Evolutionary conservation across 2,113 vertebrate genomes (phyloP), one percentile per base, ranked within the genome.

Genomic region (Leucosticte australis): DNA sequence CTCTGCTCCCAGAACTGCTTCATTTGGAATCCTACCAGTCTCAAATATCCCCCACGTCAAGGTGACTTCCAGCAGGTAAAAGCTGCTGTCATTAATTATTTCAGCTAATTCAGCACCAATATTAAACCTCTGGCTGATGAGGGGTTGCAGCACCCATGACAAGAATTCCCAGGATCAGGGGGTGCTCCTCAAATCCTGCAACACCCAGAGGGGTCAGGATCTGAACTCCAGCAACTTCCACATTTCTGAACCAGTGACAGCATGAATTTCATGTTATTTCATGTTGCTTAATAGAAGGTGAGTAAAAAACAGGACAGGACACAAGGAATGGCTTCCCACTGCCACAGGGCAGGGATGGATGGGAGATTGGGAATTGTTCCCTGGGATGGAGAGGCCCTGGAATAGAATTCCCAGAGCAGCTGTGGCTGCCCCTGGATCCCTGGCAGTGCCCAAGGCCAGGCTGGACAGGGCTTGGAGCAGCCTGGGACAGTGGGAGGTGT

Each of bases 111-210:
- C 82, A 69, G 89, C 31, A 3, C 52, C 42, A 15, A 8, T 37
- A 3, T 6, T 4, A 67, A 63, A 47, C 46, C 57, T 37, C 76
- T 39, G 5, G 5, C 26, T 15, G 56, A 2, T 3, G 28, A 31
- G 10, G 3, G 33, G 0, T 1, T 4, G 16, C 35, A 49, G 15
- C 20, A 33, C 1, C 77, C 55, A 2, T 37, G 6, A 6, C 2
- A 2, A 0, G 15, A 19, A 44, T 13, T 7, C 14, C 1, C 33
- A 79, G 28, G 9, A 47, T 33, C 30, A 3, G 69, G 83, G 33
- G 37, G 7, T 0, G 20, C 60, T 67, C 24, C 47, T n/a, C 20
- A 49, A 70, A 90, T 6, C 4, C 23, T 1, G 0, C 23, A 24
- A 1, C 27, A 44, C 4, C 53, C 46, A 30, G 15, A 52, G 31